Evolutionary conservation across 2,888 invertebrate genomes (phyloP), one percentile per base, ranked within the genome.

Genomic region (Mesoligia furuncula): DNA sequence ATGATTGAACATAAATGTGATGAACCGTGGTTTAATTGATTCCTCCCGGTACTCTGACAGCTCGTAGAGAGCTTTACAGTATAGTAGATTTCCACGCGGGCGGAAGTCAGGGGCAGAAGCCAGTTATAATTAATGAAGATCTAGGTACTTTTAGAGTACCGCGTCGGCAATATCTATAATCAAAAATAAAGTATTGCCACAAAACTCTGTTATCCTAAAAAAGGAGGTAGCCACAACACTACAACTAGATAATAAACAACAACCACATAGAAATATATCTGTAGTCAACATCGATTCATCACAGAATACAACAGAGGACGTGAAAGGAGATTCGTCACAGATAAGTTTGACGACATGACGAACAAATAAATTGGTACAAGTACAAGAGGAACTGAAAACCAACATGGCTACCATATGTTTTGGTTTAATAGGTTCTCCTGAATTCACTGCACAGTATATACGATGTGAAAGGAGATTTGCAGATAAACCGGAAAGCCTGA

Each of bases 361-460:
- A 20, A 66, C 36, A 36, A 59, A 79, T 45, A 0, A 71, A 36
- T n/a, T 6, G 8, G 27, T 20, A n/a, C 36, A 36, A 39, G 11
- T 42, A 54, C n/a, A 42, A 54, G 17, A 27, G 36, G 24, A 78
- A 77, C 62, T 69, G 62, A 48, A 62, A 67, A 39, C 45, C 45
- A 48, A 48, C 51, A n/a, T 15, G 13, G 11, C 51, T 51, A 67
- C 39, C 31, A 51, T 42, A 15, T 45, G 51, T 77, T 77, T 48
- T 61, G 9, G 9, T 65, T 31, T 75, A 48, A 39, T 24, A 27
- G 27, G 8, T 76, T 42, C 15, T 42, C 11, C 42, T 61, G 31
- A 48, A 42, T 51, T 27, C 8, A 17, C 39, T 45, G 48, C 27
- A 57, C 13, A 20, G 13, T 31, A 11, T 71, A 11, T 9, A 39